These are phyloP conservation scores for Cylas formicarius DNA, from an alignment of 1,140 invertebrate species.

Conservation along the genomic window DNA sequence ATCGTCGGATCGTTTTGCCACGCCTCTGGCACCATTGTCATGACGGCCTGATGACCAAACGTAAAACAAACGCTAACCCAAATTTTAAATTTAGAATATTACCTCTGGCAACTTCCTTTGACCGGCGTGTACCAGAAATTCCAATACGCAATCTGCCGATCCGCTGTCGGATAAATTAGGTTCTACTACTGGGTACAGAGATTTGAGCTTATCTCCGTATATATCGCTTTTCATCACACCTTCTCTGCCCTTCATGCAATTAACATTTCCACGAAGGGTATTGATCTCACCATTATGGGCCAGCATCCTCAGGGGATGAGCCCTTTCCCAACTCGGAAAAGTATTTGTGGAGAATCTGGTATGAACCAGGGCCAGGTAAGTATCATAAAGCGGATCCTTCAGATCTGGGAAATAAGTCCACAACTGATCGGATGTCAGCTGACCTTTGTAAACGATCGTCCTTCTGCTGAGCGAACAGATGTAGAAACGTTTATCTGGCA, in stretches of 20 bases:
- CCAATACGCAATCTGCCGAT: slow-evolving; percentile 93
- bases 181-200: slow-evolving; percentile 95
- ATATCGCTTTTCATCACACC: slow-evolving; percentile 89
- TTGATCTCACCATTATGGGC: slow-evolving; percentile 99
- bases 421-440: slow-evolving; percentile 91
- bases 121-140: slow-evolving; percentile 92
- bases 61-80: background rate
- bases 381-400: slow-evolving; percentile 76
- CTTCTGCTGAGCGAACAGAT: slow-evolving; percentile 89
- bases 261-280: slow-evolving; percentile 94
- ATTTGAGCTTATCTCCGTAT: slow-evolving; percentile 70
- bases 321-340: slow-evolving; percentile 97
- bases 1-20: slow-evolving; percentile 97
- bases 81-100: too few relatives aligned
- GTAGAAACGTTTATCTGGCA: slow-evolving; percentile 83
- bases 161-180: slow-evolving; percentile 97
- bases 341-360: slow-evolving; percentile 97
- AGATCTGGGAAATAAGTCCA: slow-evolving; percentile 70
- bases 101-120: slow-evolving; percentile 83
- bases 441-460: slow-evolving; percentile 93
- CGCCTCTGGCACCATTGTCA: slow-evolving; percentile 99
- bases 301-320: slow-evolving; percentile 93
- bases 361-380: slow-evolving; percentile 92
- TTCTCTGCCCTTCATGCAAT: slow-evolving; percentile 96
- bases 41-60: slow-evolving; percentile 73